Evolutionary conservation across 1,140 invertebrate genomes (phyloP), one percentile per base, ranked within the genome.

Genomic region (Hyposmocoma kahamanoa): DNA sequence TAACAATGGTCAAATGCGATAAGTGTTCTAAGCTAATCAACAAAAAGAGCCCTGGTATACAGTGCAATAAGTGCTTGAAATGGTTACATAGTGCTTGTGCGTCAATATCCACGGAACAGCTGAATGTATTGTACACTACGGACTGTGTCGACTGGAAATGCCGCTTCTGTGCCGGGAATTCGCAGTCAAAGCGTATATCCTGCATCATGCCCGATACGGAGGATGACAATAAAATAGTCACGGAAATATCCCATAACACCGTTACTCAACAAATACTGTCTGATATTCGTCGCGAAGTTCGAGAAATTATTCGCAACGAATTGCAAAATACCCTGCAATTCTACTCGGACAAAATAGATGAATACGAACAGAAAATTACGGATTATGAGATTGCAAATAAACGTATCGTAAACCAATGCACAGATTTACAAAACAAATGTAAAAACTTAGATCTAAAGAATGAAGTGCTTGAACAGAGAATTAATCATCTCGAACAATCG

Each of bases 111-210:
- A 46, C 13, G 2, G 43, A 46, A n/a, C 43, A 46, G 18, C 26
- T 46, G 9, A 34, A 13, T 11, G 20, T 22, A 2, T 19, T 46
- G 15, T 32, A 8, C 2, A 15, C 26, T 1, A 46, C 43, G 11
- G 43, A 46, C 3, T 46, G 28, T 1, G 43, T 34, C 1, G 43
- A 46, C 19, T 46, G 43, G 43, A 46, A 46, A 22, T 46, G 43
- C 15, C 26, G 30, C 30, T 11, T 9, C 5, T 46, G 43, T 46
- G 30, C 19, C 1, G 26, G 26, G 3, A 10, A 15, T 3, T 18
- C 6, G 11, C n/a, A 30, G 21, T 19, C 28, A n/a, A 46, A 46
- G 34, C 26, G 43, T 2, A 4, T 46, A 1, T 46, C 43, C 1
- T 18, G 15, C 19, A 46, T 46, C 10, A 10, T 46, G 21, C 43